Conservation (phyloP, 92 coral and sea anemone species). For the Zoanthus solanderi region DNA sequence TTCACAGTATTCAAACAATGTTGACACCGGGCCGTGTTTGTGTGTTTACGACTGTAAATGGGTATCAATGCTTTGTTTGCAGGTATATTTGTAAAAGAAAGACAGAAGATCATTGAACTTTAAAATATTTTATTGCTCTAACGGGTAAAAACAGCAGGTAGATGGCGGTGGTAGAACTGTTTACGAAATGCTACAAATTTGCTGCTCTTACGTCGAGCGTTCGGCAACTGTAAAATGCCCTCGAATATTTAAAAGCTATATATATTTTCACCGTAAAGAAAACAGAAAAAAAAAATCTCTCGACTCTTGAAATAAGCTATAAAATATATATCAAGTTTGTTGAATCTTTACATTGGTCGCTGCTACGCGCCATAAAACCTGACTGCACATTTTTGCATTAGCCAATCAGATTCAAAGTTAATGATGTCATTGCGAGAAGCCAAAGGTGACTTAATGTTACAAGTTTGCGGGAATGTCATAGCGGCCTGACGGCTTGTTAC, state of each 20-base stretch:
- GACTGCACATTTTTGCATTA: slow-evolving; percentile 3
- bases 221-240: neutral
- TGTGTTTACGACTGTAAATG: neutral
- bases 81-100: slow-evolving; percentile 23
- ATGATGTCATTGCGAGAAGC: slow-evolving; percentile 81
- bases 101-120: slow-evolving; percentile 25
- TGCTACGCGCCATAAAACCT: slow-evolving; percentile 3
- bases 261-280: neutral
- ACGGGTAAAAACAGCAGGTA: slow-evolving; percentile 25
- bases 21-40: neutral
- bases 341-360: neutral
- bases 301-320: neutral
- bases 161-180: slow-evolving; percentile 18
- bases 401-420: slow-evolving; percentile 86
- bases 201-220: neutral
- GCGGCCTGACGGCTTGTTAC: slow-evolving; percentile 76
- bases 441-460: slow-evolving; percentile 87
- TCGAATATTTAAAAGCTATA: neutral
- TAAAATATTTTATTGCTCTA: slow-evolving; percentile 29
- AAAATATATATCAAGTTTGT: neutral
- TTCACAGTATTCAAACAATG: neutral
- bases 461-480: slow-evolving; percentile 78
- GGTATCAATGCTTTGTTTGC: neutral
- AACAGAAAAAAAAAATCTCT: neutral
- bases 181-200: slow-evolving; percentile 12